Evolutionary conservation across 2,797 vertebrate genomes (phyloP), one percentile per base, ranked within the genome.

Genomic region (Lepus townsendii): DNA sequence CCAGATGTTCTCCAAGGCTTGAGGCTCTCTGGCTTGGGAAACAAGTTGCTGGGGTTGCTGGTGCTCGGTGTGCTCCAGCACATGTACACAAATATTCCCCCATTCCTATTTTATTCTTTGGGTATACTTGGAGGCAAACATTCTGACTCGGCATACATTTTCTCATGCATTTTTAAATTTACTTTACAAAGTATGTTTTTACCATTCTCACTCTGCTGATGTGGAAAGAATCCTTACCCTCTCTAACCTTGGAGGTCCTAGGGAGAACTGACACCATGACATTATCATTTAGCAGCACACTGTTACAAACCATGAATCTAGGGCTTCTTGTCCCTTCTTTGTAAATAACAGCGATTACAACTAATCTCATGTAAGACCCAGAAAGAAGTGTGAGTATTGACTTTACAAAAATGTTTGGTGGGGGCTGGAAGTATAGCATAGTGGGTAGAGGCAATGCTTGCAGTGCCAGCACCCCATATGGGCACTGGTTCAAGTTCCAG

Each of bases 111-210:
- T 72, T 83, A 32, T 30, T 68, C 47, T 78, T 57, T 72, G 91
- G 30, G 82, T 7, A 30, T 9, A 30, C 20, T 73, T 62, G 83
- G 3, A 83, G 35, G 38, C 17, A 38, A 47, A 30, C 20, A 19
- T 72, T 88, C n/a, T 72, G 38, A 60, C 8, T 84, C 79, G 22
- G 71, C 24, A 72, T 62, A 30, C 13, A 50, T 22, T 91, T 14
- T 30, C 22, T 60, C 24, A 32, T 47, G 42, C 42, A 80, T 4
- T 79, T 94, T 80, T 62, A 80, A 10, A 72, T 52, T 82, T 13
- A 26, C 8, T 90, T 90, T 69, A 63, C 32, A 78, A 90, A 88
- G 68, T 68, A 72, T 57, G 32, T 78, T 63, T 80, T 75, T 42
- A 32, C 26, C 26, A 71, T 86, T 93, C 27, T 91, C 13, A 75